Evolutionary conservation across 2,797 vertebrate genomes (phyloP).

Genomic region (Choloepus didactylus): DNA sequence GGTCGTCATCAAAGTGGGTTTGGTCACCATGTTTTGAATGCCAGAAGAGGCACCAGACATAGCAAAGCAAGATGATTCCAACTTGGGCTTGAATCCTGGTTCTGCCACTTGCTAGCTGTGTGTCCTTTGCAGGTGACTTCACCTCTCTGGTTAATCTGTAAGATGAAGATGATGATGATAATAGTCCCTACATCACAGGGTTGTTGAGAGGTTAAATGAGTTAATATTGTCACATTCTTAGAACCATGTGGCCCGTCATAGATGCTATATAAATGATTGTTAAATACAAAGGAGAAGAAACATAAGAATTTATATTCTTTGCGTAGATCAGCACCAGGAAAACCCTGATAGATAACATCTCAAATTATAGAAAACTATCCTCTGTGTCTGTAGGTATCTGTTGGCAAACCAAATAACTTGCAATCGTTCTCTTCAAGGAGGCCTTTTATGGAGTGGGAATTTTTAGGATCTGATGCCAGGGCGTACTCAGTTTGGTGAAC

Average conservation of each 20-base stretch:
- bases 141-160: not conserved
- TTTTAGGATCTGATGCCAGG: not conserved
- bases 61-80: not conserved
- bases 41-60: not conserved
- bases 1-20: not conserved
- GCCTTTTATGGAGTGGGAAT: not conserved
- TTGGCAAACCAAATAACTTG: not conserved
- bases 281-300: not conserved
- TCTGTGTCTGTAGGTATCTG: not conserved
- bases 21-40: not conserved
- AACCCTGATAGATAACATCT: slow-evolving; percentile 11
- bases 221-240: not conserved
- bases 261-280: not conserved
- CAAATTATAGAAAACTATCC: not conserved
- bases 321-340: not conserved
- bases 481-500: not conserved
- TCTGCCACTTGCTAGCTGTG: not conserved
- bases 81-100: not conserved
- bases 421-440: not conserved
- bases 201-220: not conserved
- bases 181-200: not conserved
- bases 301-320: not conserved
- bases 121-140: not conserved
- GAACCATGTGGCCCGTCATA: not conserved
- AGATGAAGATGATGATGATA: not conserved